phyloP scores from a whole-genome alignment of 1,140 invertebrate genomes.

The Ceratosolen fusciceps region DNA sequence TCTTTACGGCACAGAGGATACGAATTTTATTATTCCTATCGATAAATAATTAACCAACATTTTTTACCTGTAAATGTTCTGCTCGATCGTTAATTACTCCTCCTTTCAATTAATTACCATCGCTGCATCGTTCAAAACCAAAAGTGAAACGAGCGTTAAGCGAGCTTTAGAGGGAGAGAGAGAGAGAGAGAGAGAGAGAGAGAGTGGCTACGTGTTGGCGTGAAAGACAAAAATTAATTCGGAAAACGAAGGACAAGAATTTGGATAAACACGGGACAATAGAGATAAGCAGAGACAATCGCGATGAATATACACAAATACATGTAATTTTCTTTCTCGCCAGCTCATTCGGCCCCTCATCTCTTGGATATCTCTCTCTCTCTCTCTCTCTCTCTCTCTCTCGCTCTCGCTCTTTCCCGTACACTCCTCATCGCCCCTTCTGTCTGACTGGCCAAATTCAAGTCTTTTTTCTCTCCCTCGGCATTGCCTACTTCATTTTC shows the following conservation, averaged over 20 bases:
- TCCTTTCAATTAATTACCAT: too few species aligned
- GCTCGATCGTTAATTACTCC: too few species aligned
- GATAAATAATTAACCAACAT: too few species aligned
- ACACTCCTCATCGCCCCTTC: too few species aligned
- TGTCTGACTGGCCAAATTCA: not conserved
- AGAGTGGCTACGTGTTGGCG: not conserved
- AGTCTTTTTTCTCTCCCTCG: conserved; percentile 48
- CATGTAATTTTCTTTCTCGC: conserved; percentile 53
- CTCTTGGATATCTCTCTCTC: too few species aligned
- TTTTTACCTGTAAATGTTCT: too few species aligned
- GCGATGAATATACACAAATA: conserved; percentile 68
- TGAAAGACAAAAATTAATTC: not conserved
- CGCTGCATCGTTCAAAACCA: too few species aligned
- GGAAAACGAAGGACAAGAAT: not conserved
- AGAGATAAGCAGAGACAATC: conserved; percentile 70
- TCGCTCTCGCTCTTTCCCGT: not conserved
- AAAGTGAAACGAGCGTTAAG: too few species aligned
- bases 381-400: conserved; percentile 17
- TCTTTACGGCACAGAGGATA: too few species aligned
- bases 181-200: not conserved
- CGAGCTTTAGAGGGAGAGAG: not conserved
- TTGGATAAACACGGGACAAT: conserved; percentile 59
- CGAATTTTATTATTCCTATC: too few species aligned
- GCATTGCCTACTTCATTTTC: conserved; percentile 18
- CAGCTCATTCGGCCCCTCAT: conserved; percentile 42